A percentile compares a stretch with the other conserved stretches of the same genome.
Conservation (phyloP, 2,797 vertebrate species). For the Lindbergichthys nudifrons region DNA sequence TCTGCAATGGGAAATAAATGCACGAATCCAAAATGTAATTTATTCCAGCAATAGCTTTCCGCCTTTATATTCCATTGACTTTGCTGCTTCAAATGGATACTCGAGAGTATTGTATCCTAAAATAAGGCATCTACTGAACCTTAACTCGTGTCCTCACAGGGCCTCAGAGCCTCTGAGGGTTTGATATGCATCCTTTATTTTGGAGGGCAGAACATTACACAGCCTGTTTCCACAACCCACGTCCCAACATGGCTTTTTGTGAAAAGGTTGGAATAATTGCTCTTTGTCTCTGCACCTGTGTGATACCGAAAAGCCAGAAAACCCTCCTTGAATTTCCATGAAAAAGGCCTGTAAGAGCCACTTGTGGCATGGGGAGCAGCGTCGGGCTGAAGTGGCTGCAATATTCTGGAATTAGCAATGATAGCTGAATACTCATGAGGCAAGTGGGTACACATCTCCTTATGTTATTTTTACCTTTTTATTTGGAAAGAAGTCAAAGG, state of each 20-base stretch:
- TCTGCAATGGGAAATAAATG: conserved; percentile 1
- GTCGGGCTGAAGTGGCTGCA: conserved; percentile 71
- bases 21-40: background rate
- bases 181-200: conserved; percentile 56
- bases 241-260: conserved; percentile 56
- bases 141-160: conserved; percentile 14
- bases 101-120: conserved; percentile 4
- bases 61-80: conserved; percentile 6
- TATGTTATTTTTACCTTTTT: conserved; percentile 79
- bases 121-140: conserved; percentile 31
- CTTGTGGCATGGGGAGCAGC: conserved; percentile 63
- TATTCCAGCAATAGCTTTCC: background rate
- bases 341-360: conserved; percentile 73
- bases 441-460: conserved; percentile 76
- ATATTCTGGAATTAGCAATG: conserved; percentile 73
- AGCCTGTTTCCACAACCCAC: conserved; percentile 61
- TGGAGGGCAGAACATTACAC: conserved; percentile 51
- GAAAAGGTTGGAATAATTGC: conserved; percentile 69
- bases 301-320: conserved; percentile 63
- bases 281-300: conserved; percentile 77
- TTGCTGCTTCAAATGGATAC: conserved; percentile 5
- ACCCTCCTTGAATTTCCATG: conserved; percentile 73
- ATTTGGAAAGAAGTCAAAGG: conserved; percentile 55
- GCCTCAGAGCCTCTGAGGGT: conserved; percentile 9
- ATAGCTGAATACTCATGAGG: conserved; percentile 67